Percentiles rank a stretch among this genome's conserved stretches.
Conservation (phyloP, 2,888 invertebrate species). For the Crematogaster levior region DNA sequence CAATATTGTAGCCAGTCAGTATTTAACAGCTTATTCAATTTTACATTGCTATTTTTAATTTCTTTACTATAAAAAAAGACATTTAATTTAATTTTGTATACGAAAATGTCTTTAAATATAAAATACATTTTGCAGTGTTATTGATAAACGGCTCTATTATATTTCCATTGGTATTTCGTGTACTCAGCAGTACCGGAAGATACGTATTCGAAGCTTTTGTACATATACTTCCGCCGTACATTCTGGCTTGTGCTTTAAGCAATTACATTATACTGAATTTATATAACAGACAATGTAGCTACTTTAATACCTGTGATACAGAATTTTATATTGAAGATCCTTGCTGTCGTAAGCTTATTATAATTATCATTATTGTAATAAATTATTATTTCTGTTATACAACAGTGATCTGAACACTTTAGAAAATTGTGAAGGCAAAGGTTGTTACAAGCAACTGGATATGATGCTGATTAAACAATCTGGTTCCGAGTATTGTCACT, state of each 20-base stretch:
- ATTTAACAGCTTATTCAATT: not conserved
- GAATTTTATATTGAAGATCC: constrained; percentile 68
- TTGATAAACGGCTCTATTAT: constrained; percentile 34
- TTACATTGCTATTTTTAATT: not conserved
- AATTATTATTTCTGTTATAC: not conserved
- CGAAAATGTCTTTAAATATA: not conserved
- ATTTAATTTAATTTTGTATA: not conserved
- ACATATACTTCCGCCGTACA: constrained; percentile 68
- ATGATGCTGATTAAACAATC: constrained; percentile 57
- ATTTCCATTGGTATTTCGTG: constrained; percentile 27
- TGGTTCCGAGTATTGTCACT: constrained; percentile 59
- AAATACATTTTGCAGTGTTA: constrained; percentile 27
- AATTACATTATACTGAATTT: constrained; percentile 65
- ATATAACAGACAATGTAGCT: constrained; percentile 63
- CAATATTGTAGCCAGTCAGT: constrained; percentile 60
- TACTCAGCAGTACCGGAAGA: constrained; percentile 33
- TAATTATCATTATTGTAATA: constrained; percentile 17
- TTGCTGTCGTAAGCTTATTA: constrained; percentile 65
- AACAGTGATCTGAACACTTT: not conserved
- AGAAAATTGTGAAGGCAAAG: constrained; percentile 61
- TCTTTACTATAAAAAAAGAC: not conserved
- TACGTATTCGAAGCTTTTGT: constrained; percentile 50
- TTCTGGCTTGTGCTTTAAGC: constrained; percentile 65
- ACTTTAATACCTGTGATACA: constrained; percentile 59
- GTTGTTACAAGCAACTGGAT: constrained; percentile 58